phyloP scores from a whole-genome alignment of 2,888 invertebrate genomes.

The Leptinotarsa juncta region DNA sequence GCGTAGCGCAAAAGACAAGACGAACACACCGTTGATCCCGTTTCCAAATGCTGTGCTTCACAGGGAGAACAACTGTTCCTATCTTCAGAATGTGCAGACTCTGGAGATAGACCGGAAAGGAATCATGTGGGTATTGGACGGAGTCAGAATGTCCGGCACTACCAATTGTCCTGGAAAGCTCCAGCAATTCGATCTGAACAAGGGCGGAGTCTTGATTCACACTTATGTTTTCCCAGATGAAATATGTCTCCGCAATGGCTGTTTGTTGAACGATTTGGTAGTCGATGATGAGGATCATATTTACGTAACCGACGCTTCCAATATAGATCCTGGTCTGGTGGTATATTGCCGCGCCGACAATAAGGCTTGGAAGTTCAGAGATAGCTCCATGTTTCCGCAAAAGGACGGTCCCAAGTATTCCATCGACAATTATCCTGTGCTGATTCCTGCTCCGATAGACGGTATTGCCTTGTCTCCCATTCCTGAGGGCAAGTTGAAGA shows the following conservation, averaged over 20 bases:
- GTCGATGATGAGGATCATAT: constrained; percentile 77
- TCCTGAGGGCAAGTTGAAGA: constrained; percentile 22
- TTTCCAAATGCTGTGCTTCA: constrained; percentile 80
- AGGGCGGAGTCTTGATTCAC: constrained; percentile 69
- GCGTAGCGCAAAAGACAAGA: constrained; percentile 60
- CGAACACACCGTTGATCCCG: constrained; percentile 71
- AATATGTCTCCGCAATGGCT: constrained; percentile 69
- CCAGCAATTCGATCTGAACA: constrained; percentile 75
- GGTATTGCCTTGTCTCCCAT: constrained; percentile 78
- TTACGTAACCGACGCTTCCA: constrained; percentile 78
- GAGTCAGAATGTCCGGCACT: constrained; percentile 73
- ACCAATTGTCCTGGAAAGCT: constrained; percentile 75
- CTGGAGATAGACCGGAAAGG: constrained; percentile 80
- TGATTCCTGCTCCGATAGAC: constrained; percentile 72
- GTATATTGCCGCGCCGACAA: constrained; percentile 75
- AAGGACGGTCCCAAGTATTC: constrained; percentile 71
- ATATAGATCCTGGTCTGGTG: constrained; percentile 76
- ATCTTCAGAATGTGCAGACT: constrained; percentile 79
- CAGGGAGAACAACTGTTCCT: constrained; percentile 68
- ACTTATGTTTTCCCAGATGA: constrained; percentile 73
- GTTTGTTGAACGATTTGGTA: constrained; percentile 77
- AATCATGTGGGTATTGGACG: constrained; percentile 78
- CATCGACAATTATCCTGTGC: constrained; percentile 67
- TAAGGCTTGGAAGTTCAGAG: constrained; percentile 77
- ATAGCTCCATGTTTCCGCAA: constrained; percentile 74